Percentiles rank a stretch among this genome's conserved stretches.
phyloP scores from a whole-genome alignment of 2,797 vertebrate genomes.

The Apogon hyalosoma region DNA sequence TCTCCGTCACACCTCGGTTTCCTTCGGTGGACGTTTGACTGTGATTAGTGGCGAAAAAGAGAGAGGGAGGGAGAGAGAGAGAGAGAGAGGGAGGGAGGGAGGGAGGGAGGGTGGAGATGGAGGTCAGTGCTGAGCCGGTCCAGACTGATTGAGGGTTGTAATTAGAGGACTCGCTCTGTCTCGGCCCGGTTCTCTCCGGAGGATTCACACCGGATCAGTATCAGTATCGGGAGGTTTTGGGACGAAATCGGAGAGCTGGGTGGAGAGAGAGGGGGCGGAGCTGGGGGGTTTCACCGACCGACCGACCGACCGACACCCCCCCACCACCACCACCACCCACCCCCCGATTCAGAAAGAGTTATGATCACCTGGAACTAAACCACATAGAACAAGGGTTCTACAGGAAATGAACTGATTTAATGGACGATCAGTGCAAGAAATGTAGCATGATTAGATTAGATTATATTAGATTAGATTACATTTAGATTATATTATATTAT shows the following conservation, averaged over 20 bases:
- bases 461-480: no score
- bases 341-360: no score
- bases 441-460: no score
- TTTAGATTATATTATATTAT: no score
- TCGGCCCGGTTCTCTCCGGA: constrained; percentile 58
- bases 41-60: constrained; percentile 57
- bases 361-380: no score
- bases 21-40: constrained; percentile 70
- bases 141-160: constrained; percentile 79
- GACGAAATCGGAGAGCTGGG: constrained; percentile 66
- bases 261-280: constrained; percentile 34
- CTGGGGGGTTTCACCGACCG: constrained; percentile 52
- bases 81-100: no score
- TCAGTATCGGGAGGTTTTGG: constrained; percentile 46
- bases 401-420: no score
- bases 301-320: constrained; percentile 26
- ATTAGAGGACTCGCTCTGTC: constrained; percentile 79
- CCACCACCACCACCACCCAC: constrained; percentile 25
- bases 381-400: no score
- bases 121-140: constrained; percentile 68
- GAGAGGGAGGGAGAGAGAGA: no score
- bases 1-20: constrained; percentile 73
- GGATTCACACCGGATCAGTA: constrained; percentile 68
- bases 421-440: no score
- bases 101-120: constrained; percentile 40